phyloP scores from a whole-genome alignment of 2,888 invertebrate species.

The Drosophila kambysellisi region DNA sequence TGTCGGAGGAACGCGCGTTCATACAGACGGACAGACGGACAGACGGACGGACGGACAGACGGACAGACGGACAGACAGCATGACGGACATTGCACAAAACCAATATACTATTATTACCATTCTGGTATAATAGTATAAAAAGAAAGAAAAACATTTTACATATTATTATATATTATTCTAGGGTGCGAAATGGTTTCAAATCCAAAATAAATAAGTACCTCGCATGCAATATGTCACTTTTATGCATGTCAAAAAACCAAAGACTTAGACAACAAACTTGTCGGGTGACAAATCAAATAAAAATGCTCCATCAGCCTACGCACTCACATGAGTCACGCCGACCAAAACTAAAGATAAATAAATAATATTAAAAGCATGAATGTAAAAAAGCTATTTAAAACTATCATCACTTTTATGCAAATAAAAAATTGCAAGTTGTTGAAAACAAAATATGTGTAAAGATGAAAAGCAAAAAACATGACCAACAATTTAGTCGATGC shows the following conservation, averaged over 20 bases:
- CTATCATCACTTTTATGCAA: slow-evolving; percentile 41
- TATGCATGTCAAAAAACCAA: slow-evolving; percentile 37
- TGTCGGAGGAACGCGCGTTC: too few species aligned
- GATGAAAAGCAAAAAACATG: slow-evolving; percentile 58
- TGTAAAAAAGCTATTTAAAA: slow-evolving; percentile 13
- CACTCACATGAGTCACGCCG: slow-evolving; percentile 56
- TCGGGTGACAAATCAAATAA: slow-evolving; percentile 22
- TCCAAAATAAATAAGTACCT: background rate
- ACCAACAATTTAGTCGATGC: slow-evolving; percentile 30
- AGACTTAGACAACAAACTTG: slow-evolving; percentile 71
- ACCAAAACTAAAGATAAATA: slow-evolving; percentile 24
- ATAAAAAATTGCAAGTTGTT: slow-evolving; percentile 65
- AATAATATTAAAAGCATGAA: slow-evolving; percentile 17
- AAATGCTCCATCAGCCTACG: slow-evolving; percentile 32
- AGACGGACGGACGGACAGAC: too few species aligned
- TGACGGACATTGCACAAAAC: too few species aligned
- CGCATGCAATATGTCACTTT: background rate
- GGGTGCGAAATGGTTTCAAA: background rate
- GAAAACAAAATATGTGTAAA: slow-evolving; percentile 30
- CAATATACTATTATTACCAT: too few species aligned
- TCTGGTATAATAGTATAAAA: too few species aligned
- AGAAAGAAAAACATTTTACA: background rate
- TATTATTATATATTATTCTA: background rate
- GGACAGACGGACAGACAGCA: too few species aligned
- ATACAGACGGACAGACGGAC: too few species aligned